phyloP scores from a whole-genome alignment of 92 coral and sea anemone genomes.

The Paramuricea clavata region DNA sequence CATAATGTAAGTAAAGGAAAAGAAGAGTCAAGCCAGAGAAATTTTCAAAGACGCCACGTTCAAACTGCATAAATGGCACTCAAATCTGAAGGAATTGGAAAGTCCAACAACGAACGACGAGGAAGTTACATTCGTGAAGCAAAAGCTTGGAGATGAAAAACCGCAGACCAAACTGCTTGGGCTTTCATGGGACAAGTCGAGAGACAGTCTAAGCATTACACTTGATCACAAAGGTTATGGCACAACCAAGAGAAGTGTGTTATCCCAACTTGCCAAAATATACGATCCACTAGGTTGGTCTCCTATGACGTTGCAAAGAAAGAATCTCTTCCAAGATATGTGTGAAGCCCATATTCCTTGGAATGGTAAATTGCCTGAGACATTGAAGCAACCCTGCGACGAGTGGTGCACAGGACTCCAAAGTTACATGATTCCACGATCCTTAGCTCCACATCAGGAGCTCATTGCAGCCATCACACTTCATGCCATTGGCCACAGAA shows the following conservation, averaged over 20 bases:
- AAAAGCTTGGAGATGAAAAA: background rate
- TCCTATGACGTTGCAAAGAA: no score
- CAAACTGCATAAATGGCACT: no score
- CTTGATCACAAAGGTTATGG: no score
- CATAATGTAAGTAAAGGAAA: background rate
- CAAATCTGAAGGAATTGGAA: no score
- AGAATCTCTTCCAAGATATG: no score
- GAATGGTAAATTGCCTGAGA: no score
- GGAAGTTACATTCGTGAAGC: background rate
- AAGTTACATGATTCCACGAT: background rate
- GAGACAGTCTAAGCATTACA: background rate
- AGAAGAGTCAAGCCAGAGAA: background rate
- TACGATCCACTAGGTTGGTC: no score
- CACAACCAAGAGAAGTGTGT: no score
- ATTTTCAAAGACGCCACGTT: no score
- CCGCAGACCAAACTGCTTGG: background rate
- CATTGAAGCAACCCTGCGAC: background rate
- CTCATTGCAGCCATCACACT: background rate
- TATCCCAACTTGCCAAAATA: no score
- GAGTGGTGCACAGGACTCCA: background rate
- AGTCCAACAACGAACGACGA: no score
- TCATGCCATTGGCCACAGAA: background rate
- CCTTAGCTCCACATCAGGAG: background rate
- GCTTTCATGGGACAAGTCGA: background rate
- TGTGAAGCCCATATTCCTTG: slow-evolving; percentile 1